Base-by-base conservation (phyloP, 2,113 vertebrate genomes). In the Hippocampus guttulatus region DNA sequence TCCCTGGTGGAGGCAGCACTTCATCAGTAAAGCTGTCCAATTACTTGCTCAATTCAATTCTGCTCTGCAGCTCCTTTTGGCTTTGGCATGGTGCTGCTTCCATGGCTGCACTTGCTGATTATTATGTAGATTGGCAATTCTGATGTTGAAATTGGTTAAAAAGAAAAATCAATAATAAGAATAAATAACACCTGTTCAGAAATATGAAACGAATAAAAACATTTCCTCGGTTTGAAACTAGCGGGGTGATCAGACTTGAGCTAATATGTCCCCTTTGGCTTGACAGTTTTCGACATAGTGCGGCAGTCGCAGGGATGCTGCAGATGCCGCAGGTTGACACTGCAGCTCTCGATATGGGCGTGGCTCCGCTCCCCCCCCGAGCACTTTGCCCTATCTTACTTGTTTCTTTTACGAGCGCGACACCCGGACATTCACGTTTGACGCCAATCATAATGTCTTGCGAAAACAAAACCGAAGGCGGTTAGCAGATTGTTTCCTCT, bases 291-390 rank as follows among this genome's bases (percentile, higher is more conserved):
- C 45, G n/a, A 77, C 49, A 51, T 18, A 51, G 11, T 23, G n/a
- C 33, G 33, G 33, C 33, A 60, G 0, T 20, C 33, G n/a, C 40
- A 16, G n/a, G 16, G 5, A 69, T 40, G 63, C 63, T 71, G 76
- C 45, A n/a, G 55, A 64, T 75, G 80, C 67, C 21, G 78, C 49
- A 66, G 64, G 74, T 70, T 81, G 78, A 43, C 40, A 15, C 71
- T 80, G 81, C 69, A 68, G 78, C 62, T 21, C 40, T 74, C 61
- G 72, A 67, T 78, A 47, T 57, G 85, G 85, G 86, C 70, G 86
- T 73, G 89, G 79, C 66, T 54, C 69, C 10, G 73, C 70, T 64
- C 38, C 72, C 30, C 30, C 3, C 54, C 0, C 6, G 58, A 64
- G 27, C 60, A 67, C 64, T 58, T 38, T 67, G 47, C 51, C 21